A percentile compares a stretch with the other conserved stretches of the same genome.
Conservation (phyloP, 2,113 vertebrate species). For the Psammodynastes pulverulentus region DNA sequence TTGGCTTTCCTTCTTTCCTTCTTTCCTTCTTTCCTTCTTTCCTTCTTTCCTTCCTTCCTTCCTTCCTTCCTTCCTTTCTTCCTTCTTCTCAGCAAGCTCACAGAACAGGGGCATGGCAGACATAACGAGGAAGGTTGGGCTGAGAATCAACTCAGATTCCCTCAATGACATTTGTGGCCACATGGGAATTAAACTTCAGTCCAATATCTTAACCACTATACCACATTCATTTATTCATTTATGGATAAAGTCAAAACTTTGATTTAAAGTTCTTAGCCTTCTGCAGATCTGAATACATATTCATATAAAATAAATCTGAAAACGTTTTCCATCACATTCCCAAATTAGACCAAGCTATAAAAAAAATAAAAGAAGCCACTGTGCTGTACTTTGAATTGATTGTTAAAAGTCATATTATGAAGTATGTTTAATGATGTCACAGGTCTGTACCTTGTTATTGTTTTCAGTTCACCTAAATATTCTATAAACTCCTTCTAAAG, state of each 20-base stretch:
- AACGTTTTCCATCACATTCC: conserved; percentile 17
- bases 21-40: not conserved
- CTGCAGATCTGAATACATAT: not conserved
- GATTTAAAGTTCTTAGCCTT: not conserved
- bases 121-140: not conserved
- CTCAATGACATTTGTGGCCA: not conserved
- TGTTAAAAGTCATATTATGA: not conserved
- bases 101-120: not conserved
- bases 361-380: not conserved
- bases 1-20: not conserved
- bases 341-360: not conserved
- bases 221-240: not conserved
- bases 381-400: not conserved
- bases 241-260: not conserved
- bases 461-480: not conserved
- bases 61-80: not conserved
- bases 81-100: not conserved
- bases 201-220: not conserved
- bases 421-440: not conserved
- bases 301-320: not conserved
- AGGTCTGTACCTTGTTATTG: not conserved
- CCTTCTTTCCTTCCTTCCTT: too few species aligned
- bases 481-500: not conserved
- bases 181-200: not conserved
- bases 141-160: not conserved